Percentiles rank a stretch among this genome's conserved stretches.
phyloP scores from a whole-genome alignment of 1,140 invertebrate genomes.

The Copidosoma floridanum region DNA sequence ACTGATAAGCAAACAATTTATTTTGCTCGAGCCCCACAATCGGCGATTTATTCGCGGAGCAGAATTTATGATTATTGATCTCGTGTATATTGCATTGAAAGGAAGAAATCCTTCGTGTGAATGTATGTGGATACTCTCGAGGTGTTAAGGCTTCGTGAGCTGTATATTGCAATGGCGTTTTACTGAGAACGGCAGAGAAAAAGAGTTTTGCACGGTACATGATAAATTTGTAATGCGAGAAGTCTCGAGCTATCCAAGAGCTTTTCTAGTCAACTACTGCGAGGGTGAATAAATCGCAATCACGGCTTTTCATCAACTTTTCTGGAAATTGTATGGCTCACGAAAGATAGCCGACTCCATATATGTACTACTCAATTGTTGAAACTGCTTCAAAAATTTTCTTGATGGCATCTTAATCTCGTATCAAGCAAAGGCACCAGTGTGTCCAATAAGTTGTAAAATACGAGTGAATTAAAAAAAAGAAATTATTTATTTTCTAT shows the following conservation, averaged over 20 bases:
- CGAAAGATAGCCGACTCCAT: no score
- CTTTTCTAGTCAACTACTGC: no score
- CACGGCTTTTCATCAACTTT: conserved; percentile 15
- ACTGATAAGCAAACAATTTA: conserved; percentile 28
- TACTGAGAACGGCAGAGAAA: conserved; percentile 13
- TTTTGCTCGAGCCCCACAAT: conserved; percentile 14
- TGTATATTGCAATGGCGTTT: conserved; percentile 36
- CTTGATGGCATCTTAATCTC: no score
- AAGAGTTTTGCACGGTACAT: conserved; percentile 1
- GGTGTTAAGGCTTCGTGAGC: conserved; percentile 14
- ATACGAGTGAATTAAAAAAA: no score
- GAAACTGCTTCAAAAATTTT: no score
- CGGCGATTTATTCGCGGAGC: conserved; percentile 10
- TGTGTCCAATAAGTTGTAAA: no score
- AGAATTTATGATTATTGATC: conserved; percentile 26
- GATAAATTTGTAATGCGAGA: conserved; percentile 26
- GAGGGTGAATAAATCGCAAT: conserved; percentile 27
- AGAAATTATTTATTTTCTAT: no score
- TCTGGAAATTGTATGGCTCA: no score
- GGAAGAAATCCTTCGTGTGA: conserved; percentile 17
- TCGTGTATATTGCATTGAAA: conserved; percentile 19
- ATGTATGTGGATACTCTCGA: not conserved
- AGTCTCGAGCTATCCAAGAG: conserved; percentile 6
- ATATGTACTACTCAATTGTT: no score
- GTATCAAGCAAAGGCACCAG: no score